A percentile compares a stretch with the other conserved stretches of the same genome.
These are phyloP conservation scores for Melanchra persicariae DNA, from an alignment of 2,888 invertebrate genomes.

Conservation along the genomic window DNA sequence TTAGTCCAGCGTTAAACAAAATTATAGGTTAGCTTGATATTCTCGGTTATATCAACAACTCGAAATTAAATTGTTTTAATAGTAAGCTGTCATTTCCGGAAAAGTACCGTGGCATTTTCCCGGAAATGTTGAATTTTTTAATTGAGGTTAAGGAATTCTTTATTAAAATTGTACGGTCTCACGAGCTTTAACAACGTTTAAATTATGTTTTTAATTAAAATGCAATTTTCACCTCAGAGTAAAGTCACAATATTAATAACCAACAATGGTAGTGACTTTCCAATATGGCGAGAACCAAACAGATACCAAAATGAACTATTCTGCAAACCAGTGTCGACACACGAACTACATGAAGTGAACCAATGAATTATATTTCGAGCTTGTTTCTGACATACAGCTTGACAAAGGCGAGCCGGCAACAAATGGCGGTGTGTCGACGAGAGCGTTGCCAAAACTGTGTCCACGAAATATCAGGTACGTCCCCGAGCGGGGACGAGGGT, in stretches of 20 bases:
- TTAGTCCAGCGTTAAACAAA: not conserved
- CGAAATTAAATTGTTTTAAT: not conserved
- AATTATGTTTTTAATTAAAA: not conserved
- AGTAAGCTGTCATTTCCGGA: not conserved
- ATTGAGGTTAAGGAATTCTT: conserved; percentile 15
- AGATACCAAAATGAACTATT: conserved; percentile 29
- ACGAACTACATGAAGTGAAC: conserved; percentile 49
- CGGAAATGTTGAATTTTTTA: conserved; percentile 6
- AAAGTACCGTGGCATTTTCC: not conserved
- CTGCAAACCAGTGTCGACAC: conserved; percentile 30
- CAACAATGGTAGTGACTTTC: not conserved
- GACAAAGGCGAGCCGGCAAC: conserved; percentile 53
- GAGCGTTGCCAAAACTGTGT: conserved; percentile 61
- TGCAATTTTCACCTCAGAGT: no score
- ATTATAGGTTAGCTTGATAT: not conserved
- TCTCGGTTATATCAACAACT: not conserved
- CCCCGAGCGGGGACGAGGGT: conserved; percentile 22
- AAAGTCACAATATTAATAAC: not conserved
- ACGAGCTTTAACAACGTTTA: not conserved
- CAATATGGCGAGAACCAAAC: not conserved
- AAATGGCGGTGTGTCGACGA: conserved; percentile 48
- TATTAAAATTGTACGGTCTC: conserved; percentile 5
- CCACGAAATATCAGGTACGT: conserved; percentile 61
- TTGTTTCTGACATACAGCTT: conserved; percentile 50
- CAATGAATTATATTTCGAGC: conserved; percentile 61